Evolutionary conservation across 2,797 vertebrate genomes (phyloP).

Genomic region (Mionectes olivaceus): DNA sequence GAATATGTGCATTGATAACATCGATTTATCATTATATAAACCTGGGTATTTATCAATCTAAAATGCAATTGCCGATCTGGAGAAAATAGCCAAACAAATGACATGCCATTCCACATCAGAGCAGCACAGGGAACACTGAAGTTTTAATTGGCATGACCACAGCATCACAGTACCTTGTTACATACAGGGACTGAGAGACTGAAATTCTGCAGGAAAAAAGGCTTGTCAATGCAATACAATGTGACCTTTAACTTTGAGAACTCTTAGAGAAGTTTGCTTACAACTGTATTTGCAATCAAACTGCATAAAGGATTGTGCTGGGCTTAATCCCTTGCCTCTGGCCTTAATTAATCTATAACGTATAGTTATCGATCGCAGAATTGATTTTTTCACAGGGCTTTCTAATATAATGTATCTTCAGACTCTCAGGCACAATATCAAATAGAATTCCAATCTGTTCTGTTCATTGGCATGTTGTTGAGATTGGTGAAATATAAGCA

Average conservation of each 20-base stretch:
- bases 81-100: not conserved
- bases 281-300: not conserved
- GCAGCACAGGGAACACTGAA: not conserved
- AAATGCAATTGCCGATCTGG: not conserved
- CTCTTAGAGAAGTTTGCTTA: slow-evolving; percentile 18
- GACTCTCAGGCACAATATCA: not conserved
- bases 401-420: slow-evolving; percentile 1
- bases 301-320: not conserved
- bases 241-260: not conserved
- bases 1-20: not conserved
- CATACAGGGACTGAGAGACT: not conserved
- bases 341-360: slow-evolving; percentile 37
- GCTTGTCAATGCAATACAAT: not conserved
- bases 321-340: slow-evolving; percentile 38
- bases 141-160: not conserved
- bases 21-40: not conserved
- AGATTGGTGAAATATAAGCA: not conserved
- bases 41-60: not conserved
- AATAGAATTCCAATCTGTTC: not conserved
- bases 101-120: not conserved
- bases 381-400: slow-evolving; percentile 30
- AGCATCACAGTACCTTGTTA: not conserved
- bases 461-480: not conserved
- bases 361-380: slow-evolving; percentile 11
- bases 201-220: not conserved